Conservation (phyloP, 2,113 vertebrate genomes). For the Cynopterus brachyotis region DNA sequence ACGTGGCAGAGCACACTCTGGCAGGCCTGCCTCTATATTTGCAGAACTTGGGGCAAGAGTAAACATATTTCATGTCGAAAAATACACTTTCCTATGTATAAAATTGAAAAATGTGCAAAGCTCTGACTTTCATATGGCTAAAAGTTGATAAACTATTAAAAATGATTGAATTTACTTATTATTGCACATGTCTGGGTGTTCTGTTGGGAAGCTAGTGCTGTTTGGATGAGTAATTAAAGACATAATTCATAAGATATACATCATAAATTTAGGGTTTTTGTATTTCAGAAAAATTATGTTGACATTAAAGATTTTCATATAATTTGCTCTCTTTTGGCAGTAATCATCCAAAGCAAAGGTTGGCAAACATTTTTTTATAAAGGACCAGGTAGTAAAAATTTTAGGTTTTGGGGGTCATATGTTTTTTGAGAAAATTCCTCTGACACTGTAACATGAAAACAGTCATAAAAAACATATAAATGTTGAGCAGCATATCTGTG, state of each 20-base stretch:
- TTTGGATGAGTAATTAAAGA: constrained; percentile 17
- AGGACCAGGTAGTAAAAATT: neutral
- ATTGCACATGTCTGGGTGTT: neutral
- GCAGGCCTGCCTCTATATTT: neutral
- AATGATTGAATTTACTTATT: constrained; percentile 31
- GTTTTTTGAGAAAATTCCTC: neutral
- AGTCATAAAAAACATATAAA: neutral
- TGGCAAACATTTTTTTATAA: constrained; percentile 8
- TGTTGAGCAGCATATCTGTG: neutral
- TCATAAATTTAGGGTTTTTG: neutral
- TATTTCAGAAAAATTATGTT: constrained; percentile 4
- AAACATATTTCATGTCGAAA: neutral
- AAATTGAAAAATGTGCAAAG: neutral
- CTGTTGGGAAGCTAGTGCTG: neutral
- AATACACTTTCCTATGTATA: neutral
- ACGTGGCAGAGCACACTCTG: neutral
- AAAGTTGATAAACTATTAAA: constrained; percentile 41
- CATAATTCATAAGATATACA: neutral
- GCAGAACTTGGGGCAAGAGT: neutral
- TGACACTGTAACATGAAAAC: neutral
- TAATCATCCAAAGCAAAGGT: neutral
- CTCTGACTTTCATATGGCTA: neutral
- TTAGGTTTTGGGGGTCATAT: neutral
- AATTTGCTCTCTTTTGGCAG: constrained; percentile 13
- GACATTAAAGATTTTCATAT: neutral